Base-by-base conservation (phyloP, 1,140 invertebrate genomes). In the Acromyrmex charruanus region DNA sequence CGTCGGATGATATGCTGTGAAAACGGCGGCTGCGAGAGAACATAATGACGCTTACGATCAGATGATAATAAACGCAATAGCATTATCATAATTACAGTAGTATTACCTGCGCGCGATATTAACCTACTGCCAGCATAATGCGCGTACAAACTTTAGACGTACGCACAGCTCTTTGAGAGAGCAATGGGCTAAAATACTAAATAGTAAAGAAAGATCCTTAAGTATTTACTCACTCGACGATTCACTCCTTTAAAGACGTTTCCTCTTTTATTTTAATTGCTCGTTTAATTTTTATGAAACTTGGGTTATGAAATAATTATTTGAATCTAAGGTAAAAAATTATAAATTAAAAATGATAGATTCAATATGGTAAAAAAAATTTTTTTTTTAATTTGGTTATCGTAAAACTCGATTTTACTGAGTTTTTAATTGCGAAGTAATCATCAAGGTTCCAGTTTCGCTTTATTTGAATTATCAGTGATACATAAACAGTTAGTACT, bases 1-100 rank as follows among this genome's bases (percentile, higher is more conserved):
- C 74, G 59, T 55, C 65, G 88, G 88, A 88, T 86, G 86, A 86
- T 86, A 80, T 82, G 59, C 55, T 51, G 39, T 28, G 68, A 66
- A 72, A 53, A 61, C 55, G 21, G 28, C 25, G 55, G 77, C 71
- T 77, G 61, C 77, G 69, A 66, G 35, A 77, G 49, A 21, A 72
- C 86, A 72, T 89, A 77, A 89, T 87, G 81, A 87, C 69, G 59
- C 68, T 88, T 71, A 82, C 68, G 85, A 75, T 77, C 58, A 55
- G 53, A 77, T 65, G 72, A 87, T 87, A 87, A 81, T 71, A 55
- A 84, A 84, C 80, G 80, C 69, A 84, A 84, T 75, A 75, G 80
- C 53, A 84, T 84, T 84, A 84, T 25, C 69, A 84, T 84, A 84
- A 84, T 84, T 84, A 75, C 39, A 69, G 39, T 21, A 51, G 59